These are phyloP conservation scores for Eugnorisma glareosa DNA, from an alignment of 2,888 invertebrate species.

Conservation along the genomic window DNA sequence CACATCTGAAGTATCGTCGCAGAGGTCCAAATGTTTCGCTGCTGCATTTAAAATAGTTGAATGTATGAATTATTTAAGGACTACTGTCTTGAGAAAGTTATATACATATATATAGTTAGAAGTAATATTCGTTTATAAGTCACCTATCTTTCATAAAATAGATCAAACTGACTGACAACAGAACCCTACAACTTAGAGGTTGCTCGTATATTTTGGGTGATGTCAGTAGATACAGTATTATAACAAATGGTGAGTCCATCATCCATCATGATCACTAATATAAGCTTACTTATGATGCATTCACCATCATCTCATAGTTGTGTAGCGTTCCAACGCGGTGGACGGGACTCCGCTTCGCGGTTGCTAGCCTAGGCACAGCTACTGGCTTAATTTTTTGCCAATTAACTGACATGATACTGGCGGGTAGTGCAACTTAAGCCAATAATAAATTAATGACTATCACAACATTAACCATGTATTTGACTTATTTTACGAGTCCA, in stretches of 20 bases:
- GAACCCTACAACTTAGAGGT: not conserved
- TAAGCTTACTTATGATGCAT: not conserved
- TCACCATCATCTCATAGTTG: not conserved
- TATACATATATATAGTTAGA: too few relatives aligned
- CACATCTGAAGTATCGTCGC: conserved; percentile 93
- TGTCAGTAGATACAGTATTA: not conserved
- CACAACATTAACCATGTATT: not conserved
- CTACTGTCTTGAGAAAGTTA: not conserved
- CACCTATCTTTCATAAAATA: not conserved
- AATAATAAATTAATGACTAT: conserved; percentile 5
- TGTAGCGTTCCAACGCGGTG: not conserved
- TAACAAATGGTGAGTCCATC: not conserved
- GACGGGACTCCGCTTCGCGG: not conserved
- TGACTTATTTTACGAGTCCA: not conserved
- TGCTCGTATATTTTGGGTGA: not conserved
- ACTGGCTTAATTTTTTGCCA: not conserved
- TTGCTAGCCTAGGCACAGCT: not conserved
- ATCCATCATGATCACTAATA: not conserved
- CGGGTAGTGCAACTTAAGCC: not conserved
- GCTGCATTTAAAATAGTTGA: conserved; percentile 61
- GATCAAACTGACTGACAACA: not conserved
- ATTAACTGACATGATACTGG: not conserved
- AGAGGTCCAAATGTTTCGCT: conserved; percentile 87
- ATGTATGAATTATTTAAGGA: not conserved
- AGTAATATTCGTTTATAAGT: not conserved